phyloP scores from a whole-genome alignment of 37 sponge, comb jelly and placozoan species.

The Haliclona indistincta region DNA sequence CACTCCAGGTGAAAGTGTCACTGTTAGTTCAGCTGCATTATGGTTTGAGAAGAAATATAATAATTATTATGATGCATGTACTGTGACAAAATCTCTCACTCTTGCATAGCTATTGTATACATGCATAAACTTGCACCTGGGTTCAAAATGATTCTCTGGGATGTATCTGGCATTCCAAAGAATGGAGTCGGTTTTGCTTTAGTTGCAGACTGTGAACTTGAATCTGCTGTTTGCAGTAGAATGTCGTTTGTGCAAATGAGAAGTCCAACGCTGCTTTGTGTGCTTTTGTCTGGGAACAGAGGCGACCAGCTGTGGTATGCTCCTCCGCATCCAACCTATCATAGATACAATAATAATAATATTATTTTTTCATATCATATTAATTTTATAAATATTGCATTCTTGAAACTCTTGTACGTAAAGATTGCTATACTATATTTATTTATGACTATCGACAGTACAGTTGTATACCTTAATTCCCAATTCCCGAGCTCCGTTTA shows the following conservation, averaged over 20 bases:
- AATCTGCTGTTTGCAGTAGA: background rate
- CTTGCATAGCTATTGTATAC: background rate
- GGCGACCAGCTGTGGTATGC: conserved; percentile 20
- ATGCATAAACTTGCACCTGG: background rate
- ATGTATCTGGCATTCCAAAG: background rate
- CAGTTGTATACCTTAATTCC: background rate
- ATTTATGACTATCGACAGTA: no score
- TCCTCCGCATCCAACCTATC: conserved; percentile 23
- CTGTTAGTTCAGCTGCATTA: background rate
- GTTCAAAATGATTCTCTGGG: background rate
- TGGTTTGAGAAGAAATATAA: background rate
- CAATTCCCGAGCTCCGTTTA: background rate
- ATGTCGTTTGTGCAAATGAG: background rate
- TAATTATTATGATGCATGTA: background rate
- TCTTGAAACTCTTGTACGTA: no score
- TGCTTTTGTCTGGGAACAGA: conserved; percentile 12
- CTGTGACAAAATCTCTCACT: no score
- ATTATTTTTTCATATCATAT: background rate
- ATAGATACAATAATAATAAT: background rate
- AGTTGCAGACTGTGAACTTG: background rate
- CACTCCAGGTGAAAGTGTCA: conserved; percentile 17
- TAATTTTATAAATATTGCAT: background rate
- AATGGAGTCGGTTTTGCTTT: background rate
- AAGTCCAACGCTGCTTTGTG: background rate
- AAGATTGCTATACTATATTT: no score